A percentile compares a stretch with the other conserved stretches of the same genome.
These are phyloP conservation scores for Parnassius apollo DNA, from an alignment of 2,888 invertebrate species.

Conservation along the genomic window DNA sequence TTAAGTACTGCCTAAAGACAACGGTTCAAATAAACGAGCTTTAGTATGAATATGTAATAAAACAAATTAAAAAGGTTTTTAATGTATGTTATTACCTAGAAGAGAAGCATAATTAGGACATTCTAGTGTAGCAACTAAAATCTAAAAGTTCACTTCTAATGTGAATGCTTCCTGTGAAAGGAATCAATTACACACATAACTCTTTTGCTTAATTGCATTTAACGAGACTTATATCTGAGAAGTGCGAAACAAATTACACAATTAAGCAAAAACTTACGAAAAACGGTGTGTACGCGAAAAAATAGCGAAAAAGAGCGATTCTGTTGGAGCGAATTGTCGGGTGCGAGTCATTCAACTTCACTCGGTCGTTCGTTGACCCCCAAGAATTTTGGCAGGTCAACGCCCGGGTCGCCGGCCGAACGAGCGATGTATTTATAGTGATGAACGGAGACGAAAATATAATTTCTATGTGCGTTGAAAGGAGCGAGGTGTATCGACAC, in stretches of 20 bases:
- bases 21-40: no score
- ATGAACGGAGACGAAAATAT: conserved; percentile 33
- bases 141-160: neutral
- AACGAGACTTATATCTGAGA: conserved; percentile 9
- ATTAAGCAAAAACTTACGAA: conserved; percentile 17
- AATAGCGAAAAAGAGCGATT: conserved; percentile 30
- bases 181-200: no score
- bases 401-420: conserved; percentile 58
- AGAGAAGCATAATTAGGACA: no score
- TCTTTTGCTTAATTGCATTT: neutral
- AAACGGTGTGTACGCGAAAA: conserved; percentile 31
- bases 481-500: conserved; percentile 32
- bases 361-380: conserved; percentile 66
- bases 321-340: conserved; percentile 24
- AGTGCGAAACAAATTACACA: neutral
- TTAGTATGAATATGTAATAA: no score
- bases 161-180: no score
- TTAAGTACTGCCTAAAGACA: no score
- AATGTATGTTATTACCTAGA: no score
- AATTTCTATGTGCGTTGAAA: conserved; percentile 11
- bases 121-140: neutral
- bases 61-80: no score
- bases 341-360: conserved; percentile 45
- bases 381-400: conserved; percentile 63
- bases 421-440: conserved; percentile 48